Conservation (phyloP, 2,113 vertebrate species). For the Epinephelus lanceolatus region DNA sequence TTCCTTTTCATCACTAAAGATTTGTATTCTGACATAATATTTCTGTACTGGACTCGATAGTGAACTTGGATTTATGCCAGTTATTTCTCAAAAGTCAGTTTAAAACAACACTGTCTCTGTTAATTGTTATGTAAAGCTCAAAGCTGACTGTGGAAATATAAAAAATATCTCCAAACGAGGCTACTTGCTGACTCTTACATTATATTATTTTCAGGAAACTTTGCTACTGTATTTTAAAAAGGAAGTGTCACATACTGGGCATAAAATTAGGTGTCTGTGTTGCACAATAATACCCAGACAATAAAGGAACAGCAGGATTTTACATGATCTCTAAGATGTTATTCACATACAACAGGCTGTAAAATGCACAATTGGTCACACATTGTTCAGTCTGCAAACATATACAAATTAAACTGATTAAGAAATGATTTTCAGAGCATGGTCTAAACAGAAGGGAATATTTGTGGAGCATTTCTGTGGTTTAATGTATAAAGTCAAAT, state of each 20-base stretch:
- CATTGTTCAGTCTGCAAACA: background rate
- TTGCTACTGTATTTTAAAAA: background rate
- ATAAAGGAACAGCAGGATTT: background rate
- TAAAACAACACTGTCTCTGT: conserved; percentile 32
- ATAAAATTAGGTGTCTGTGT: background rate
- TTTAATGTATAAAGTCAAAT: conserved; percentile 2
- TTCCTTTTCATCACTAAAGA: conserved; percentile 36
- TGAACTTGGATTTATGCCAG: conserved; percentile 50
- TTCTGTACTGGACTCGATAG: conserved; percentile 55
- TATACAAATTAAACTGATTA: background rate
- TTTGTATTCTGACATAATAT: conserved; percentile 54
- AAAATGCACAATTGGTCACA: background rate
- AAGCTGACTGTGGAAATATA: conserved; percentile 46
- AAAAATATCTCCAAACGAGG: conserved; percentile 18
- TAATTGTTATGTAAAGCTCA: conserved; percentile 26
- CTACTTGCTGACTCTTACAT: conserved; percentile 1
- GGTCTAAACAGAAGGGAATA: background rate
- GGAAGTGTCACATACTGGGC: background rate
- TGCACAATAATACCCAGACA: background rate
- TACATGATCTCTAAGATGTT: background rate
- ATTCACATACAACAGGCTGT: background rate
- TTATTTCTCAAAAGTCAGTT: conserved; percentile 37
- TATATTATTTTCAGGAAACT: background rate
- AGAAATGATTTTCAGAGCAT: background rate
- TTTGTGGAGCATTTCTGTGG: background rate